Evolutionary conservation across 2,113 vertebrate species (phyloP), one percentile per base, ranked within the genome.

Genomic region (Nycticorax nycticorax): DNA sequence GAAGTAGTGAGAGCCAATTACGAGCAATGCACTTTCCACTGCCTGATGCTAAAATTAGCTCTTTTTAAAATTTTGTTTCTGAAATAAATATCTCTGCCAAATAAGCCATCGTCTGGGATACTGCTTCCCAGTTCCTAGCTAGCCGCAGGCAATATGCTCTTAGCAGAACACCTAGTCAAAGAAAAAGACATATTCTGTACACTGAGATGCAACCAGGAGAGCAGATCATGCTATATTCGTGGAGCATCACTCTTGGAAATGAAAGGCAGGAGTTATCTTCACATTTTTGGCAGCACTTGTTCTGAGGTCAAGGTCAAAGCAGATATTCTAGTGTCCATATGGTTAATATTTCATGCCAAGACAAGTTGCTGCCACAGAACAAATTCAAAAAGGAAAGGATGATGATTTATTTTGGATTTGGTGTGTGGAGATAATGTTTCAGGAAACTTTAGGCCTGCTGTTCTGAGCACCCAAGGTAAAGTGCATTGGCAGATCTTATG

Each of bases 231-330:
- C 27, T 76, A 17, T 48, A 71, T 18, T 45, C 6, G 1, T 52
- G 52, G 57, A 96, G 24, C 73, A 89, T 81, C 73, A 13, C 45
- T 93, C 77, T 73, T 91, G 91, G 73, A 95, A 95, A 84, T 2
- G 52, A 89, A 89, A 95, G 78, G 66, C 74, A 66, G 80, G 47
- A 96, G 63, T 59, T 71, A 66, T 66, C 88, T 53, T 69, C 88
- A 37, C 48, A 11, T 79, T 68, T 95, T 50, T 95, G 92, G 93
- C 91, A 95, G 89, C 1, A 3, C 53, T 69, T 73, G 30, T 16
- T 78, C 86, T 57, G 73, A 97, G 96, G 95, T 96, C 95, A 97
- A 96, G 95, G 96, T 97, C 97, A 97, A 96, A 96, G 80, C 73
- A 53, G 88, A 94, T 79, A 91, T 92, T 73, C 89, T 68, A 55